These are phyloP conservation scores for Drosophila ficusphila DNA, from an alignment of 1,140 invertebrate species.

Conservation along the genomic window DNA sequence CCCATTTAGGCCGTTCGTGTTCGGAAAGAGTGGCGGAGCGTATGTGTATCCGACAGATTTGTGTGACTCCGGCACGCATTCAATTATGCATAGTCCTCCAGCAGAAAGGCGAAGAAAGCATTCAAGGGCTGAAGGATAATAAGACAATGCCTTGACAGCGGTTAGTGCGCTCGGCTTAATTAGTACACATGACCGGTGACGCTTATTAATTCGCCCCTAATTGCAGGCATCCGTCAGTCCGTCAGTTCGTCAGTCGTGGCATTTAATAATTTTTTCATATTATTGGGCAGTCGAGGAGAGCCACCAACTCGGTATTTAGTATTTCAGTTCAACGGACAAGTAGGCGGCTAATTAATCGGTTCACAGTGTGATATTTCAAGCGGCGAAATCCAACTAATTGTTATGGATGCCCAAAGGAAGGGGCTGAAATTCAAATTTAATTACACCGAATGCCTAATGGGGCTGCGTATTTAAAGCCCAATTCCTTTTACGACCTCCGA, in stretches of 20 bases:
- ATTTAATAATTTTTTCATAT: slow-evolving; percentile 72
- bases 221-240: slow-evolving; percentile 55
- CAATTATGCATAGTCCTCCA: slow-evolving; percentile 53
- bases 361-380: slow-evolving; percentile 33
- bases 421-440: slow-evolving; percentile 54
- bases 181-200: slow-evolving; percentile 58
- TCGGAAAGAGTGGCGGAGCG: slow-evolving; percentile 37
- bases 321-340: neutral
- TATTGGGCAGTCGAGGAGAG: slow-evolving; percentile 44
- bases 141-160: slow-evolving; percentile 17
- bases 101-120: neutral
- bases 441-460: slow-evolving; percentile 51
- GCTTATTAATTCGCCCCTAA: slow-evolving; percentile 64
- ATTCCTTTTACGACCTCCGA: slow-evolving; percentile 48
- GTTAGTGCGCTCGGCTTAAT: slow-evolving; percentile 53
- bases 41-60: slow-evolving; percentile 55
- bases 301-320: too few species aligned
- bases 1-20: slow-evolving; percentile 53
- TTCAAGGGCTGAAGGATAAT: neutral
- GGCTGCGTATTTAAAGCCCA: slow-evolving; percentile 31
- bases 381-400: slow-evolving; percentile 26
- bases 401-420: slow-evolving; percentile 15
- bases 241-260: slow-evolving; percentile 5
- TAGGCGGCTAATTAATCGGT: slow-evolving; percentile 48
- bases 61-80: slow-evolving; percentile 59